Conservation (phyloP, 2,797 vertebrate species). For the Trichosurus vulpecula region DNA sequence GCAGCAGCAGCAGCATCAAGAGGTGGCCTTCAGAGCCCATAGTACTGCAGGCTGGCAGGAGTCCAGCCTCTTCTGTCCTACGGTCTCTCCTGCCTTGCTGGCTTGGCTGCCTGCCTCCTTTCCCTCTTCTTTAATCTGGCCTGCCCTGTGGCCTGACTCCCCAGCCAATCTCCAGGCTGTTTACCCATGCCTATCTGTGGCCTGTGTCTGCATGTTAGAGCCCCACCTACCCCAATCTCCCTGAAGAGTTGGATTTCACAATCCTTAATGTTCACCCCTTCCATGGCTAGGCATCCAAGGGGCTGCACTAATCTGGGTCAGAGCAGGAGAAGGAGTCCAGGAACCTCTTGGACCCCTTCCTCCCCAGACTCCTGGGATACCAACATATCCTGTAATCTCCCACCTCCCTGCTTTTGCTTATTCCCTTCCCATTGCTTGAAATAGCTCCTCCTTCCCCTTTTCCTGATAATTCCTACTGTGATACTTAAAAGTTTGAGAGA, state of each 20-base stretch:
- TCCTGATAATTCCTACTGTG: background rate
- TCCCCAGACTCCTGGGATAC: background rate
- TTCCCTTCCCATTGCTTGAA: background rate
- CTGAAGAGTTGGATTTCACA: background rate
- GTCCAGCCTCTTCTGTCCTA: background rate
- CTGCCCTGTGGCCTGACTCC: background rate
- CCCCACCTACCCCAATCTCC: background rate
- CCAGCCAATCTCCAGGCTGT: background rate
- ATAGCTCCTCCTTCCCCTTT: background rate
- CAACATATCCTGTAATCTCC: background rate
- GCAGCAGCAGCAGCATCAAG: background rate
- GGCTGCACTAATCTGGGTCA: background rate
- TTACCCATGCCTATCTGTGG: background rate
- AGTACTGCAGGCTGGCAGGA: background rate
- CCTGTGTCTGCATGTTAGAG: background rate
- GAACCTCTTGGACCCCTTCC: background rate
- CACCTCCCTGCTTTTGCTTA: background rate
- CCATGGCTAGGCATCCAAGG: background rate
- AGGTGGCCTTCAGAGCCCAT: background rate
- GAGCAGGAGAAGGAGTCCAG: background rate
- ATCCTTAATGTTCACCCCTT: background rate
- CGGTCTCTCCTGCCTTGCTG: background rate
- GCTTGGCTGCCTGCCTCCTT: background rate
- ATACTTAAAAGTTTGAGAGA: too few relatives aligned
- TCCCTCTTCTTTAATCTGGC: background rate